Evolutionary conservation across 2,888 invertebrate species (phyloP).

Genomic region (Vanessa cardui): DNA sequence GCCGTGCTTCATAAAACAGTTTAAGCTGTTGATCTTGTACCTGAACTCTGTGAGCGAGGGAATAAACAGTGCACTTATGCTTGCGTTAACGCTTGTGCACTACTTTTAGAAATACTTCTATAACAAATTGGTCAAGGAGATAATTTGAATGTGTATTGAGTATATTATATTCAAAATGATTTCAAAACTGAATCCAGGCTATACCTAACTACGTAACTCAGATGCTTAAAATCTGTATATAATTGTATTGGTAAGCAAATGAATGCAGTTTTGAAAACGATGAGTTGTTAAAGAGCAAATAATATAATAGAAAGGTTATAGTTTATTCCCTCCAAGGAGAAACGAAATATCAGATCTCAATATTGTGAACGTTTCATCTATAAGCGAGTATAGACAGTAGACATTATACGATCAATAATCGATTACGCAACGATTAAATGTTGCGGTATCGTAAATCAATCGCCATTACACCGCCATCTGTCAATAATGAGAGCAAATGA

Average conservation of each 20-base stretch:
- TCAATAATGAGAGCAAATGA: slow-evolving; percentile 74
- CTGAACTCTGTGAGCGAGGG: too few species aligned
- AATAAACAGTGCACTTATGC: too few species aligned
- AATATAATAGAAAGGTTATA: slow-evolving; percentile 2
- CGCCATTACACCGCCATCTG: slow-evolving; percentile 74
- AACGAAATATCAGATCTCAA: slow-evolving; percentile 3
- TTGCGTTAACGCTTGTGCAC: too few species aligned
- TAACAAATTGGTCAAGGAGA: too few species aligned
- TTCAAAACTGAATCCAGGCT: too few species aligned
- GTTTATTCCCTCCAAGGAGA: neutral
- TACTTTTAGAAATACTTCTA: too few species aligned
- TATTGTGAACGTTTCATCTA: slow-evolving; percentile 13
- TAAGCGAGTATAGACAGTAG: slow-evolving; percentile 9
- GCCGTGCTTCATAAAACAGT: too few species aligned
- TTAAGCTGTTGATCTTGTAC: too few species aligned
- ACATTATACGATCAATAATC: slow-evolving; percentile 46
- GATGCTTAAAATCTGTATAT: neutral
- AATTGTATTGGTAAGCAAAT: neutral
- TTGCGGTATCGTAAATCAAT: slow-evolving; percentile 71
- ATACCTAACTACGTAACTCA: neutral
- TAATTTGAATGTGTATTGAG: too few species aligned
- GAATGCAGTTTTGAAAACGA: neutral
- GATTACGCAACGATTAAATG: slow-evolving; percentile 66
- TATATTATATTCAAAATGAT: too few species aligned
- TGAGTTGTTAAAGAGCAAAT: neutral